Evolutionary conservation across 2,888 invertebrate species (phyloP).

Genomic region (Notodonta ziczac): DNA sequence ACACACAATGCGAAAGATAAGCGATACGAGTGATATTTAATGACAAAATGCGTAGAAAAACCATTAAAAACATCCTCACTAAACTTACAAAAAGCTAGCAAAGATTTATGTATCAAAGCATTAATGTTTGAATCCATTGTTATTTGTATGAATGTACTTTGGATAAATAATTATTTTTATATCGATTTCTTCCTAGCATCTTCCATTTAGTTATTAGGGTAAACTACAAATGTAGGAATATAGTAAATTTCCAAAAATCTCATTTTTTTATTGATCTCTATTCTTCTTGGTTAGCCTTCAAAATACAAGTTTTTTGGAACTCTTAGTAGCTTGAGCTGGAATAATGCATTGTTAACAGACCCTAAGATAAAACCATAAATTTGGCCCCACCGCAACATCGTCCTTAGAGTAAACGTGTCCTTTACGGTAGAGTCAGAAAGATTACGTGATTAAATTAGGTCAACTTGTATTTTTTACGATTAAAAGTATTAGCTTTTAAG

Average conservation of each 20-base stretch:
- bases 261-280: too few species aligned
- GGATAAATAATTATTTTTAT: too few species aligned
- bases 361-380: slow-evolving; percentile 48
- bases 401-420: slow-evolving; percentile 29
- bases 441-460: slow-evolving; percentile 26
- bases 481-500: slow-evolving; percentile 11
- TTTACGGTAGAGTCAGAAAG: slow-evolving; percentile 15
- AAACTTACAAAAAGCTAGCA: too few species aligned
- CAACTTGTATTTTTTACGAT: slow-evolving; percentile 18
- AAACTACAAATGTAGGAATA: too few species aligned
- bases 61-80: too few species aligned
- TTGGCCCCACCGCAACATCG: slow-evolving; percentile 21
- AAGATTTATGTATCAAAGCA: too few species aligned
- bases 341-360: not conserved
- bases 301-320: not conserved
- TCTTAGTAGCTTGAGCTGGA: not conserved
- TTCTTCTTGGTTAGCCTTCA: not conserved
- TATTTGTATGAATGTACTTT: too few species aligned
- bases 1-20: not conserved
- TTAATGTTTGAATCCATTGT: too few species aligned
- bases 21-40: not conserved
- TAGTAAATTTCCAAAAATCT: too few species aligned
- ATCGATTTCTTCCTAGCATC: too few species aligned
- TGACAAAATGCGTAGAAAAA: too few species aligned
- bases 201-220: too few species aligned